These are phyloP conservation scores for Phylloscopus trochiloides DNA, from an alignment of 2,113 vertebrate species.

Conservation along the genomic window DNA sequence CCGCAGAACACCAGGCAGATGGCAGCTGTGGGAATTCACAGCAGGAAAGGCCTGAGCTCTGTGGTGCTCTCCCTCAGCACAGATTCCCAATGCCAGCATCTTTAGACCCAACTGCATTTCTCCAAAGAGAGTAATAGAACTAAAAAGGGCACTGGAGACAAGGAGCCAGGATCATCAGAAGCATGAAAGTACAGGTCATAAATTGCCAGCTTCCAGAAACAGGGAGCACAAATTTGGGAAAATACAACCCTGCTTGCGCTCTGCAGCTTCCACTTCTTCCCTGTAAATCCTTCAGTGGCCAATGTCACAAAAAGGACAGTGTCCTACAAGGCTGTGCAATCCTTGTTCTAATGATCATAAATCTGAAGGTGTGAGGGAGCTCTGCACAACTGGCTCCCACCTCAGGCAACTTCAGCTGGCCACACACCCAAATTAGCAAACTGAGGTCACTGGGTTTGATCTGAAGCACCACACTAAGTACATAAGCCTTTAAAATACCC, in stretches of 20 bases:
- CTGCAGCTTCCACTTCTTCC: background rate
- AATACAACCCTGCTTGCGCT: background rate
- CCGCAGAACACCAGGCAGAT: background rate
- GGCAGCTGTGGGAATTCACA: background rate
- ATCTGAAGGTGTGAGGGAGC: background rate
- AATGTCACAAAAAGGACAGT: background rate
- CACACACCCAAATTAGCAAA: background rate
- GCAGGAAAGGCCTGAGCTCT: background rate
- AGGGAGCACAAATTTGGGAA: background rate
- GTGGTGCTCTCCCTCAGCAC: background rate
- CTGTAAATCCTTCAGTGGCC: background rate
- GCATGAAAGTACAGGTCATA: background rate
- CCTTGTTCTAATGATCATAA: background rate
- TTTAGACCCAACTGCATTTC: background rate
- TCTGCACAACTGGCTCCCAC: background rate
- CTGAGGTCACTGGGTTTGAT: background rate
- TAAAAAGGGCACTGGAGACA: background rate
- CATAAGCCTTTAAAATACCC: background rate
- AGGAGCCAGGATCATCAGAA: background rate
- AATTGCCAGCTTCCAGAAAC: background rate
- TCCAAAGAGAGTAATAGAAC: background rate
- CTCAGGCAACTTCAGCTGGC: background rate
- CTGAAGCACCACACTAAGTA: background rate
- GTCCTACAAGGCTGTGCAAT: background rate
- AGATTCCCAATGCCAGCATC: rapidly evolving